A percentile compares a stretch with the other conserved stretches of the same genome.
These are phyloP conservation scores for Ecliptopera silaceata DNA, from an alignment of 2,888 invertebrate genomes.

Conservation along the genomic window DNA sequence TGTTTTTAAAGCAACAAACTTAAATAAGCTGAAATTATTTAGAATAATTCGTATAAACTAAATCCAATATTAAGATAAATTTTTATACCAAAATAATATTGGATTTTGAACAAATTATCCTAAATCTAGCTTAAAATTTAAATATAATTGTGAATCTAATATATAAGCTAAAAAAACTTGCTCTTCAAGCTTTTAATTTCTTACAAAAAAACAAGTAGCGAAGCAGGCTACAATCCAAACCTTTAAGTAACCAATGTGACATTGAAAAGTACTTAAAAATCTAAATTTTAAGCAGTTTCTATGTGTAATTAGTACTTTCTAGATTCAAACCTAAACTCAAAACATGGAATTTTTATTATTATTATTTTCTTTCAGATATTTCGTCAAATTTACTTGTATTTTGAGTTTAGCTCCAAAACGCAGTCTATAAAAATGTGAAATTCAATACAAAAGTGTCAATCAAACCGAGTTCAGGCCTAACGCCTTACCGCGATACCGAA, in stretches of 20 bases:
- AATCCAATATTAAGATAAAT: too few species aligned
- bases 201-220: not conserved
- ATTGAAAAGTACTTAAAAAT: not conserved
- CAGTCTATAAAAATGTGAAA: not conserved
- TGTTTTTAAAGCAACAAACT: not conserved
- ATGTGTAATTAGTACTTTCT: too few species aligned
- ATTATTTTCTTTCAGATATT: too few species aligned
- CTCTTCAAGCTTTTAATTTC: not conserved
- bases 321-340: too few species aligned
- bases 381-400: too few species aligned
- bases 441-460: not conserved
- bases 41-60: not conserved
- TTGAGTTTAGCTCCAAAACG: too few species aligned
- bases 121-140: not conserved
- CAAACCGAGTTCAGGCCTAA: not conserved
- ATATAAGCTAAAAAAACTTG: not conserved
- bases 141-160: too few species aligned
- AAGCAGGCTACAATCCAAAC: not conserved
- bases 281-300: too few species aligned
- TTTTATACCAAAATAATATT: too few species aligned
- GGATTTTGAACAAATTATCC: not conserved
- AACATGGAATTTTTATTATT: too few species aligned
- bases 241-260: not conserved
- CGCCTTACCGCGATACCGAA: too few species aligned
- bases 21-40: not conserved